Percentiles rank a stretch among this genome's conserved stretches.
Evolutionary conservation across 2,797 vertebrate genomes (phyloP).

Genomic region (Alectoris magna): DNA sequence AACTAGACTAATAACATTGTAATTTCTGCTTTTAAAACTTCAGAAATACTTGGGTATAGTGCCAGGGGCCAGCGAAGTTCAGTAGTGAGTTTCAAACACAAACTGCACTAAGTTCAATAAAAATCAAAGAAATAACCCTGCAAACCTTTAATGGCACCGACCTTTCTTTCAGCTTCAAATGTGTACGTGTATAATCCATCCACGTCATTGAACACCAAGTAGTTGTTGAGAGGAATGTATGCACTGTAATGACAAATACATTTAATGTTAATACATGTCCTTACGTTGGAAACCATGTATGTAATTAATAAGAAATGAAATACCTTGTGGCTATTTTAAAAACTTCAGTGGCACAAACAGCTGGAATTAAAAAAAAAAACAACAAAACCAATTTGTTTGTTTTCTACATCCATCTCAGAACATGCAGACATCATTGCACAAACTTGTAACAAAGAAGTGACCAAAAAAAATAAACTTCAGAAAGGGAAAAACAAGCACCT

Average conservation of each 20-base stretch:
- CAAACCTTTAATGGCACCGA: conserved; percentile 66
- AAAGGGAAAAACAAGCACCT: neutral
- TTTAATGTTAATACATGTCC: neutral
- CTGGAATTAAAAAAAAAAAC: conserved; percentile 75
- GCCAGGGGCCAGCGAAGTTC: neutral
- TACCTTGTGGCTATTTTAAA: conserved; percentile 99
- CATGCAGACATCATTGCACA: neutral
- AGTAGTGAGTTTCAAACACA: neutral
- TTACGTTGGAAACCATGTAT: neutral
- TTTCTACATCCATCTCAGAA: neutral
- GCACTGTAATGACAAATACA: conserved; percentile 82
- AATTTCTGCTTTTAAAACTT: neutral
- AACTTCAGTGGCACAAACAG: conserved; percentile 94
- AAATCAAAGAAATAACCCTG: neutral
- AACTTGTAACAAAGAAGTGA: neutral
- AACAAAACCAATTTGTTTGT: neutral
- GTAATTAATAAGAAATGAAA: conserved; percentile 52
- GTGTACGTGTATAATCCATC: conserved; percentile 96
- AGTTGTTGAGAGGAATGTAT: conserved; percentile 97
- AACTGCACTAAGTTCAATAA: neutral
- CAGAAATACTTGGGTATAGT: neutral
- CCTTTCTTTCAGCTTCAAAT: conserved; percentile 97
- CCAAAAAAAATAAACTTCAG: neutral
- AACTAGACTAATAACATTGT: neutral
- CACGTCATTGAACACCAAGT: conserved; percentile 96